Evolutionary conservation across 2,797 vertebrate species (phyloP).

Genomic region (Hafferia zeledoni): DNA sequence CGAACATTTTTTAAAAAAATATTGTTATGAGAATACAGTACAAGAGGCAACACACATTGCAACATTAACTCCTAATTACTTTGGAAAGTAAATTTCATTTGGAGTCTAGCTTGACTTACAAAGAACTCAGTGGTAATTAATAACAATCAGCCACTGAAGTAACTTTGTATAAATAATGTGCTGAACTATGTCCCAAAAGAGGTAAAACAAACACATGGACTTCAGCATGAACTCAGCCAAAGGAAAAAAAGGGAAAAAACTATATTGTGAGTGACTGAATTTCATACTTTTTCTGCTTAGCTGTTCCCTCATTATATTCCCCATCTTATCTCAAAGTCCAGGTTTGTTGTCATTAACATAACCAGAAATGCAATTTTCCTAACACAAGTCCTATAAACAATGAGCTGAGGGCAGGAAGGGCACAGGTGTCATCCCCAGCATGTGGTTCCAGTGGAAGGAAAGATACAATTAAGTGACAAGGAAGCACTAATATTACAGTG

Average conservation of each 20-base stretch:
- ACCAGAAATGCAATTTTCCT: neutral
- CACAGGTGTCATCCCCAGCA: neutral
- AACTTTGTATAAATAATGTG: conserved; percentile 81
- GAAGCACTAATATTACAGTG: neutral
- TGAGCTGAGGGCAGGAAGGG: neutral
- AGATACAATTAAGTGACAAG: neutral
- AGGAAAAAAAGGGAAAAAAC: conserved; percentile 52
- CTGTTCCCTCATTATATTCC: conserved; percentile 70
- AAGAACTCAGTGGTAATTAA: conserved; percentile 84
- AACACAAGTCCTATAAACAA: neutral
- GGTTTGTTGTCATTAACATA: conserved; percentile 55
- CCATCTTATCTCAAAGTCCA: conserved; percentile 76
- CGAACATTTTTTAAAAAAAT: neutral
- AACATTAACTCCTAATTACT: conserved; percentile 60
- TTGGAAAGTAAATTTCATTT: conserved; percentile 46
- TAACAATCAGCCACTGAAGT: conserved; percentile 80
- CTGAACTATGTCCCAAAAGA: conserved; percentile 82
- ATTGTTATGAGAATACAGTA: neutral
- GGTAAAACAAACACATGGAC: conserved; percentile 82
- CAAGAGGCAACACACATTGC: neutral
- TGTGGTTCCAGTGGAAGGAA: neutral
- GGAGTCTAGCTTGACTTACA: conserved; percentile 49
- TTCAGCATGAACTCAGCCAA: conserved; percentile 83
- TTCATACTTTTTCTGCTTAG: conserved; percentile 29
- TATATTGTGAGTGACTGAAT: conserved; percentile 74